phyloP scores from a whole-genome alignment of 2,888 invertebrate genomes.

The Lymantria monacha region DNA sequence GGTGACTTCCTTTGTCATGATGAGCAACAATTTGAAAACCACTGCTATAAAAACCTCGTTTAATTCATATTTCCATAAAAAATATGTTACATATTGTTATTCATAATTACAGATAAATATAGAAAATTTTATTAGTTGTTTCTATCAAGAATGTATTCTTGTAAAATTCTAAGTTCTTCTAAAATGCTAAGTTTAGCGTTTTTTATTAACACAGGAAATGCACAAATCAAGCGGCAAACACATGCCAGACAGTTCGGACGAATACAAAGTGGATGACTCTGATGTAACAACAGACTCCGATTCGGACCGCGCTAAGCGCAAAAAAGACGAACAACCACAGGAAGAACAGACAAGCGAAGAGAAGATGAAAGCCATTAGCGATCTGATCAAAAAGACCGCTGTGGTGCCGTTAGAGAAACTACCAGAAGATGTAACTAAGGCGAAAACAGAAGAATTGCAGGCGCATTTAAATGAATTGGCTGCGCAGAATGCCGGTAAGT shows the following conservation, averaged over 20 bases:
- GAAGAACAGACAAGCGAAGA: conserved; percentile 50
- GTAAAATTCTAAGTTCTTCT: no score
- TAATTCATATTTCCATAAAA: no score
- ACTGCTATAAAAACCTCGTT: no score
- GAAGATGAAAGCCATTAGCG: conserved; percentile 47
- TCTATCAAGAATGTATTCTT: no score
- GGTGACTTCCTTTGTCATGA: no score
- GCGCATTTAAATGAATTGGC: conserved; percentile 51
- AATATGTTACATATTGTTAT: no score
- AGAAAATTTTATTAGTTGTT: no score
- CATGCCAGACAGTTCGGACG: conserved; percentile 78
- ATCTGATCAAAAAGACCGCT: conserved; percentile 62
- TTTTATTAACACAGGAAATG: conserved; percentile 59
- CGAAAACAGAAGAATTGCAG: conserved; percentile 62
- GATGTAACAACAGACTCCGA: conserved; percentile 51
- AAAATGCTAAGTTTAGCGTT: no score
- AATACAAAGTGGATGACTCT: conserved; percentile 68
- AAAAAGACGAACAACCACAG: conserved; percentile 55
- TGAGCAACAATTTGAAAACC: no score
- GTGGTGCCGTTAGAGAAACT: conserved; percentile 70
- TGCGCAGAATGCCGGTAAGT: conserved; percentile 16
- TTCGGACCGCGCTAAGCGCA: conserved; percentile 61
- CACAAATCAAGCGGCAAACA: conserved; percentile 80
- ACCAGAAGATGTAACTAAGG: conserved; percentile 63
- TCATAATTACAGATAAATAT: no score